These are phyloP conservation scores for Xenopus petersii DNA, from an alignment of 2,797 vertebrate genomes.

Conservation along the genomic window DNA sequence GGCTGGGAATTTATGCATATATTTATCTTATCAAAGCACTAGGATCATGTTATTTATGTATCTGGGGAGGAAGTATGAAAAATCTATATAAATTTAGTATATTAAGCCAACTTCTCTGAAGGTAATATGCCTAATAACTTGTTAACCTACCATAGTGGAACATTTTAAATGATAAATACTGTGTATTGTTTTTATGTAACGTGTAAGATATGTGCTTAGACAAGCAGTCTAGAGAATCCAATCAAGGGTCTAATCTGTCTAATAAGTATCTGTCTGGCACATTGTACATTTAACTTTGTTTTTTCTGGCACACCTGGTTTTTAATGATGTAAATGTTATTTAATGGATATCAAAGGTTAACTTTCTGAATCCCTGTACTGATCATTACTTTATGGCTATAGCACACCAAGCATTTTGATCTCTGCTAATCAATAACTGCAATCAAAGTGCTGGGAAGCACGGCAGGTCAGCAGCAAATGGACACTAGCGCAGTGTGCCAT, in stretches of 20 bases:
- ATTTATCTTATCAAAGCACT: constrained; percentile 37
- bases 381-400: too few species aligned
- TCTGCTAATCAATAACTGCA: too few species aligned
- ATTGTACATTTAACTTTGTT: too few species aligned
- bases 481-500: too few species aligned
- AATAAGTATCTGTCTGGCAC: too few species aligned
- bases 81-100: constrained; percentile 36
- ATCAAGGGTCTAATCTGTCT: too few species aligned
- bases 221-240: too few species aligned
- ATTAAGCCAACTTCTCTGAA: constrained; percentile 26
- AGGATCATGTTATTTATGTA: constrained; percentile 38
- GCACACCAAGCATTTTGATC: too few species aligned
- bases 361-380: background rate
- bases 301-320: background rate
- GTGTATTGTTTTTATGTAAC: constrained; percentile 17
- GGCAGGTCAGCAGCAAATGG: too few species aligned
- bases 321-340: background rate
- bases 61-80: constrained; percentile 12
- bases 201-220: too few species aligned
- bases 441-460: too few species aligned
- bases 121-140: constrained; percentile 31
- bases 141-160: constrained; percentile 31
- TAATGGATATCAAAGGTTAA: background rate
- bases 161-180: constrained; percentile 38
- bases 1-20: constrained; percentile 35